Base-by-base conservation (phyloP, 1,140 invertebrate genomes). In the Drosophila dunni region DNA sequence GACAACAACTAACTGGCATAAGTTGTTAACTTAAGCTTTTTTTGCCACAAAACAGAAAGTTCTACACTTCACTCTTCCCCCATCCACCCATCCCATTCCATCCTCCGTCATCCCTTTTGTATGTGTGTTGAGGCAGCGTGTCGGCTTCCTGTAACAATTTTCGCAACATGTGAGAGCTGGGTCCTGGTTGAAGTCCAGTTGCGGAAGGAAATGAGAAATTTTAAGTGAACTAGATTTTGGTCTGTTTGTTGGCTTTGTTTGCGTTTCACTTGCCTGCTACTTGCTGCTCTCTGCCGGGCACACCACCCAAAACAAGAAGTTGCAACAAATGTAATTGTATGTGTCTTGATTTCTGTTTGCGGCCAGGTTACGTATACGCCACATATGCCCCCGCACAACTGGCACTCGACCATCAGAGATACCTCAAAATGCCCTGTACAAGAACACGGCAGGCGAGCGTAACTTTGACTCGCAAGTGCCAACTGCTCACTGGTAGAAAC, bases 21-120 rank as follows among this genome's bases (percentile, higher is more conserved):
- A 86, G 83, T 86, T 89, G 84, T 83, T 89, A 89, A 89, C 79
- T 88, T 89, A 88, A 88, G 84, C 84, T 79, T 69, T 74, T 29
- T 69, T 69, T 42, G 44, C 71, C 71, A 69, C 65, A 74, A 13
- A 29, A 62, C 57, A 62, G 69, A 50, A 69, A 74, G 65, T 74
- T 74, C 48, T 65, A 50, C 40, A 57, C 20, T 11, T 38, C 15
- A 8, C 24, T 6, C 10, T 4, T 3, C n/a, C 0, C 24, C 10
- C 44, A 8, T 48, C 20, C 15, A 7, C 17, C n/a, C 17, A n/a
- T 36, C 24, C 13, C 13, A 29, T 24, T n/a, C 8, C 48, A 46
- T 20, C 29, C 11, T 56, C 24, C 56, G 65, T 54, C 20, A 17
- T 8, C 17, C 17, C 15, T 13, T 15, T 7, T 45, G n/a, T 48